Percentiles rank a stretch among this genome's conserved stretches.
Conservation (phyloP, 2,797 vertebrate genomes). For the Bufotes viridis region DNA sequence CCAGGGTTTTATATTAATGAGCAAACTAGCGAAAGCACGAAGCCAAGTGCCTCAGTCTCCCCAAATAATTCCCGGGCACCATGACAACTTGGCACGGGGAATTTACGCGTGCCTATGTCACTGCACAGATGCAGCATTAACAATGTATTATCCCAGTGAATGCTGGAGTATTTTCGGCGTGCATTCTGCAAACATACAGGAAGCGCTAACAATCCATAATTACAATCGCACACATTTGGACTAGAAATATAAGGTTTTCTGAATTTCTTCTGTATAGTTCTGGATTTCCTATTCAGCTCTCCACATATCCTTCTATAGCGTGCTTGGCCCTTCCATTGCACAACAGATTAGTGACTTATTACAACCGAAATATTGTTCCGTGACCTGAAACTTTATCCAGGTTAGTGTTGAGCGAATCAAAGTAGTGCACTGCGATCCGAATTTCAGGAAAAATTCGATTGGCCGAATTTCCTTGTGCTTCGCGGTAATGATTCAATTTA, state of each 20-base stretch:
- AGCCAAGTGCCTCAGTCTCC: slow-evolving; percentile 16
- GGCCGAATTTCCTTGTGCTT: too few species aligned
- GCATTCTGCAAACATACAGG: slow-evolving; percentile 11
- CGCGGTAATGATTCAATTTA: too few species aligned
- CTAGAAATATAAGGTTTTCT: not conserved
- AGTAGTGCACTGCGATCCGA: too few species aligned
- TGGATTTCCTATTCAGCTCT: not conserved
- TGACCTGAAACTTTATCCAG: too few species aligned
- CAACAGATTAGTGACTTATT: not conserved
- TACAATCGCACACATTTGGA: not conserved
- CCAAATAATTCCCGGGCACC: slow-evolving; percentile 21
- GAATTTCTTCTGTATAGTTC: not conserved
- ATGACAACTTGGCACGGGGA: slow-evolving; percentile 31
- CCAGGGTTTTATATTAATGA: slow-evolving; percentile 3
- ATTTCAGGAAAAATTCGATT: too few species aligned
- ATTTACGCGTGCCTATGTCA: not conserved
- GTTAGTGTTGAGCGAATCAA: too few species aligned
- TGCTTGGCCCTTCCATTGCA: too few species aligned
- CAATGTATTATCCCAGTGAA: slow-evolving; percentile 32
- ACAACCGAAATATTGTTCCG: not conserved
- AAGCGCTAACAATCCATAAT: not conserved
- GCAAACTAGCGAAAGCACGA: not conserved
- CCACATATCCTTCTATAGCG: too few species aligned
- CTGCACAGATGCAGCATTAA: slow-evolving; percentile 33
- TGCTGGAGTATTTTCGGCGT: slow-evolving; percentile 12